Evolutionary conservation across 1,140 invertebrate species (phyloP).

Genomic region (Acyrthosiphon pisum): DNA sequence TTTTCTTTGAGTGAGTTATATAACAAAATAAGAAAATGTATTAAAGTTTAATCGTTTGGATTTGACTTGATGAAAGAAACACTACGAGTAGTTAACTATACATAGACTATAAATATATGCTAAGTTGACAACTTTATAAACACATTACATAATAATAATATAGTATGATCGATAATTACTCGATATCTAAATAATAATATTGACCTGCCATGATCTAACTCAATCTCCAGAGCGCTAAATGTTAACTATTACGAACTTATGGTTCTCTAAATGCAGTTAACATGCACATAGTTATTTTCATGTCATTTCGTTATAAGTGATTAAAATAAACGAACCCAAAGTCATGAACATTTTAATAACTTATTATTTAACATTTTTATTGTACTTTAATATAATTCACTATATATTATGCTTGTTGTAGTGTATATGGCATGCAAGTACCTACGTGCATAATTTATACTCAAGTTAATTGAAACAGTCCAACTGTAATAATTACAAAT

Average conservation of each 20-base stretch:
- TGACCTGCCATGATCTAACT: neutral
- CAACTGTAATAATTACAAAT: neutral
- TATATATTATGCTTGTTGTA: neutral
- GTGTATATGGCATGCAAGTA: neutral
- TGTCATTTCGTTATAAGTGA: neutral
- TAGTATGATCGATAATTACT: neutral
- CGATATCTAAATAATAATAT: neutral
- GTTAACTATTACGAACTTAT: neutral
- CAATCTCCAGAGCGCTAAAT: neutral
- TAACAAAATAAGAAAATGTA: neutral
- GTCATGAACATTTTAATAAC: neutral
- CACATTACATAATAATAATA: neutral
- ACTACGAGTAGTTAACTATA: neutral
- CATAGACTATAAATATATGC: neutral
- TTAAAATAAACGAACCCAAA: neutral
- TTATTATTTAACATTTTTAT: neutral
- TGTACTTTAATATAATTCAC: neutral
- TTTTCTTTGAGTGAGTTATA: neutral
- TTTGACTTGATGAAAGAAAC: neutral
- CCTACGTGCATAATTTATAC: neutral
- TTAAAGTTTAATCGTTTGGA: neutral
- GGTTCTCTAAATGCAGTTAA: neutral
- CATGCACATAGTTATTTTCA: neutral
- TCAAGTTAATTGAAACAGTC: constrained; percentile 23
- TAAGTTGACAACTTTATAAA: neutral